Base-by-base conservation (phyloP, 2,888 invertebrate genomes). In the Eulithis prunata region DNA sequence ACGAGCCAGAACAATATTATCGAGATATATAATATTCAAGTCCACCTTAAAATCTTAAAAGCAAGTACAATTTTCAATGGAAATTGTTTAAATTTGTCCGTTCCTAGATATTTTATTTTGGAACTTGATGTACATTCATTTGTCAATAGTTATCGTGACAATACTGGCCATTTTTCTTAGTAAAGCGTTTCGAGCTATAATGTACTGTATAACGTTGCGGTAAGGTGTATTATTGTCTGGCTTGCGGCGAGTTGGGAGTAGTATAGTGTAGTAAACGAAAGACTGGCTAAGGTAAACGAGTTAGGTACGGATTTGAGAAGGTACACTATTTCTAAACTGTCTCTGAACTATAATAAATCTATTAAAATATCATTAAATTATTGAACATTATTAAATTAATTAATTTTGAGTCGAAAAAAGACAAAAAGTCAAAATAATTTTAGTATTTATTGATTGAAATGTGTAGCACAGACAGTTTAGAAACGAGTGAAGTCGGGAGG, bases 281-380 rank as follows among this genome's bases (percentile, higher is more conserved):
- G 92, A 92, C 92, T 92, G 91, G 91, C 87, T 90, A 89, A 89
- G 83, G 89, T 90, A 87, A 86, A 75, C 2, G 86, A 83, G 80
- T 77, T 79, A 83, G 84, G 79, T 79, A 76, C 75, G 74, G 78
- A 74, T 64, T 75, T 73, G 73, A 70, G 71, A 68, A 49, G 74
- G 69, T 60, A 51, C 61, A 41, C 41, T 41, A 8, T 41, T 57
- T 45, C 8, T 54, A 46, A 47, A 45, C 61, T 71, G 71, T 62
- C 72, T 71, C 63, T 57, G 64, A 21, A 21, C 21, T 28, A 59
- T 36, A 8, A 41, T 10, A 38, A 5, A 45, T 2, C 36, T 28
- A 51, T 14, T 2, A 21, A 51, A 28, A 3, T 11, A 51, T 11
- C 2, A 51, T 51, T 28, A 11, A 21, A 21, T 28, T 32, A 51